These are phyloP conservation scores for Aricia artaxerxes DNA, from an alignment of 2,888 invertebrate genomes.

Conservation along the genomic window DNA sequence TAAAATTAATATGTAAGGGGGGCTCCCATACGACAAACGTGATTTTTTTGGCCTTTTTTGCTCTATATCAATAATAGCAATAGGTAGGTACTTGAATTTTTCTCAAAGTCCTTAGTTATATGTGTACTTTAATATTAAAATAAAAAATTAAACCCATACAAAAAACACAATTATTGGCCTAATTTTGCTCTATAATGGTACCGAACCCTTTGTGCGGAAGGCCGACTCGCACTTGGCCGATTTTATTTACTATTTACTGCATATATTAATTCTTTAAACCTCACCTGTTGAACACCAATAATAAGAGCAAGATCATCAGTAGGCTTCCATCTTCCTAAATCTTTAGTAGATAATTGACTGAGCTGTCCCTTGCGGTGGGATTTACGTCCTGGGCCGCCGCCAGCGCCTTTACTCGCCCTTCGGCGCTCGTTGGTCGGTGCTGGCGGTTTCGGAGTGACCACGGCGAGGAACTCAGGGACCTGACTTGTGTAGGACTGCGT, in stretches of 20 bases:
- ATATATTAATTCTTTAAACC: background rate
- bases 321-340: slow-evolving; percentile 97
- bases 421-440: slow-evolving; percentile 58
- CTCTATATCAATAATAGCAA: too few relatives aligned
- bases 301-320: slow-evolving; percentile 97
- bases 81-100: too few relatives aligned
- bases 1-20: too few relatives aligned
- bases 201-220: too few relatives aligned
- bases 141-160: too few relatives aligned
- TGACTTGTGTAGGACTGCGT: slow-evolving; percentile 77
- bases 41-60: too few relatives aligned
- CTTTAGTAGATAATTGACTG: slow-evolving; percentile 87
- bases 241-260: background rate
- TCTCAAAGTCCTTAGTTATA: too few relatives aligned
- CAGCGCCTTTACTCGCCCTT: slow-evolving; percentile 65
- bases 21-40: too few relatives aligned
- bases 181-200: too few relatives aligned
- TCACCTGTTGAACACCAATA: slow-evolving; percentile 93
- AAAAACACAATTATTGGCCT: too few relatives aligned
- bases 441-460: slow-evolving; percentile 48
- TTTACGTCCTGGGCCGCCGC: slow-evolving; percentile 67
- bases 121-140: too few relatives aligned
- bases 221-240: too few relatives aligned
- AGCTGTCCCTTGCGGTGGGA: slow-evolving; percentile 83
- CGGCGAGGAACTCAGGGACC: slow-evolving; percentile 66